These are phyloP conservation scores for Etheostoma spectabile DNA, from an alignment of 2,113 vertebrate genomes.

Conservation along the genomic window DNA sequence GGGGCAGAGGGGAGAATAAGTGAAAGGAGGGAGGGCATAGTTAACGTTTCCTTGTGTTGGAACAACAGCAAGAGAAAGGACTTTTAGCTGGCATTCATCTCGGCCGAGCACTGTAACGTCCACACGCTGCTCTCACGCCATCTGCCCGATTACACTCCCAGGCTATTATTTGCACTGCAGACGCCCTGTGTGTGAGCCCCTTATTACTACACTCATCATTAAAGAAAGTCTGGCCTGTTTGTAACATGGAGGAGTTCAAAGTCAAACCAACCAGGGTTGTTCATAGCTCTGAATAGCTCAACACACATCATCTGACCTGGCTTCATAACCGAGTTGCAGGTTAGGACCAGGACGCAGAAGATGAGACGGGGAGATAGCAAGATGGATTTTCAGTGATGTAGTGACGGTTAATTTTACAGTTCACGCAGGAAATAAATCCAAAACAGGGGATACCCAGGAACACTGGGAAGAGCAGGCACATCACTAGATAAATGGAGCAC, in stretches of 20 bases:
- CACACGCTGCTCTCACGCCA: constrained; percentile 57
- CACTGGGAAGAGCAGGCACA: too few relatives aligned
- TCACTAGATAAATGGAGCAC: too few relatives aligned
- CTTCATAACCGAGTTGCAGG: too few relatives aligned
- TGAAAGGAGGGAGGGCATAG: constrained; percentile 48
- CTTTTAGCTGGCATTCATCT: constrained; percentile 39
- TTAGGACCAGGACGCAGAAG: too few relatives aligned
- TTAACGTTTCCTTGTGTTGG: constrained; percentile 60
- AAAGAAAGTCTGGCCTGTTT: constrained; percentile 40
- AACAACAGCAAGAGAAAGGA: constrained; percentile 54
- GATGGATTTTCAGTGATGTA: too few relatives aligned
- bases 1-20: constrained; percentile 37
- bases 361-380: too few relatives aligned
- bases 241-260: not conserved
- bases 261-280: not conserved
- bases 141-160: constrained; percentile 51
- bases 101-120: constrained; percentile 67
- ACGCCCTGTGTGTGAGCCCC: not conserved
- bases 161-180: constrained; percentile 63
- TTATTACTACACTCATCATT: constrained; percentile 52
- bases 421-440: too few relatives aligned
- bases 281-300: too few relatives aligned
- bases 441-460: too few relatives aligned
- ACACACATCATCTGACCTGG: too few relatives aligned
- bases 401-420: too few relatives aligned